These are phyloP conservation scores for Blera fallax DNA, from an alignment of 2,888 invertebrate genomes.

Conservation along the genomic window DNA sequence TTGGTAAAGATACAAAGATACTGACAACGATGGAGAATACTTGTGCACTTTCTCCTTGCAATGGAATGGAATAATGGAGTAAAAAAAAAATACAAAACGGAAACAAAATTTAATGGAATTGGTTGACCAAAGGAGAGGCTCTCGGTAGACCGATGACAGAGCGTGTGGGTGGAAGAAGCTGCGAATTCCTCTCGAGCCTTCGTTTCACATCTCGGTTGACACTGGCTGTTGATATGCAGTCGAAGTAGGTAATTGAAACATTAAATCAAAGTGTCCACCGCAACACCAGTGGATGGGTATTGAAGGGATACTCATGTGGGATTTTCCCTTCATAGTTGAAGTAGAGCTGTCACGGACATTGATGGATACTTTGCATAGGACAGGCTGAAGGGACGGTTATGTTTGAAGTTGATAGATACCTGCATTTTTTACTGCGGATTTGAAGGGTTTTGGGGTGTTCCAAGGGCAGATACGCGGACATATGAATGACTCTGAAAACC, in stretches of 20 bases:
- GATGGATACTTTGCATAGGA: neutral
- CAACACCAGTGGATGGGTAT: neutral
- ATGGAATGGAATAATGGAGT: neutral
- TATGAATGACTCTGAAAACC: too few relatives aligned
- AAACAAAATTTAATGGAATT: conserved; percentile 7
- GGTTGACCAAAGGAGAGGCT: conserved; percentile 13
- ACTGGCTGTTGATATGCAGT: neutral
- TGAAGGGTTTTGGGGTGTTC: too few relatives aligned
- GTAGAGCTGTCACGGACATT: conserved; percentile 9
- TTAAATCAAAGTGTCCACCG: conserved; percentile 34
- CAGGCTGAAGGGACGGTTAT: neutral
- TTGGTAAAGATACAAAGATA: neutral
- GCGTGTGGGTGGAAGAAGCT: neutral
- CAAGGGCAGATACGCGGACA: too few relatives aligned
- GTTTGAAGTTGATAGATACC: neutral
- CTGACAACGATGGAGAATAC: conserved; percentile 12
- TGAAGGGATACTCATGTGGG: neutral
- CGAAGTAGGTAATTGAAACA: conserved; percentile 32
- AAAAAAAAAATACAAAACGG: neutral
- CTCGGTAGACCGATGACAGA: neutral
- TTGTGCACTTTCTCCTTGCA: conserved; percentile 39
- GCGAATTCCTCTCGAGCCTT: conserved; percentile 5
- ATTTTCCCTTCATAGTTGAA: neutral
- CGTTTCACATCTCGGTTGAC: conserved; percentile 6
- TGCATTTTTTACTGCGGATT: neutral